Evolutionary conservation across 2,888 invertebrate species (phyloP), one percentile per base, ranked within the genome.

Genomic region (Drosophila austrosaltans): DNA sequence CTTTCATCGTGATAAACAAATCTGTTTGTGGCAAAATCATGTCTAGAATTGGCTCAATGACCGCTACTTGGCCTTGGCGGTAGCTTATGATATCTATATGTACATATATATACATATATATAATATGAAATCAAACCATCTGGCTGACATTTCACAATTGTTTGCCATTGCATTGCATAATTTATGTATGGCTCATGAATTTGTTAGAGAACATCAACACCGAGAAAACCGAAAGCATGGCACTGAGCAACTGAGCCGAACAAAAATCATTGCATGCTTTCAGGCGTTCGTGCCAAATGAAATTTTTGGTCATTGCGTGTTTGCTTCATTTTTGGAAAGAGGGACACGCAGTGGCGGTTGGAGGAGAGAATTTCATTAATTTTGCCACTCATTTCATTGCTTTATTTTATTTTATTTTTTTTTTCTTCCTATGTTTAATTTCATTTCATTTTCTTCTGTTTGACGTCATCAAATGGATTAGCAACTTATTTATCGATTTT

Each of bases 401-500:
- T 6, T 30, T 40, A 44, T 16, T 25, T 63, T 44, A n/a, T 44
- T 16, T 36, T 56, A 2, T 25, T 53, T 36, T 36, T 20, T 3
- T 44, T 20, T 12, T n/a, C n/a, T 8, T 58, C 10, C 39, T 39
- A 39, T 40, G 12, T 48, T 44, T 32, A 8, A 12, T 28, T 62
- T 62, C 44, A 28, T 16, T 32, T 56, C 58, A 12, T 32, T 63
- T 32, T 25, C 22, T 42, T 39, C 5, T 48, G 48, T 60, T 25
- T 68, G 77, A 75, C 78, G 72, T 77, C 84, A 70, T 70, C 72
- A 79, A 82, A 81, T 75, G 84, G 80, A 79, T 81, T 82, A 81
- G 67, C 78, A 77, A 79, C 75, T 77, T 81, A 77, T 75, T 76
- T 77, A 87, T 87, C 74, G 87, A 87, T 87, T 84, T 81, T 67